Conservation (phyloP, 1,140 invertebrate species). For the Drosophila prosaltans region DNA sequence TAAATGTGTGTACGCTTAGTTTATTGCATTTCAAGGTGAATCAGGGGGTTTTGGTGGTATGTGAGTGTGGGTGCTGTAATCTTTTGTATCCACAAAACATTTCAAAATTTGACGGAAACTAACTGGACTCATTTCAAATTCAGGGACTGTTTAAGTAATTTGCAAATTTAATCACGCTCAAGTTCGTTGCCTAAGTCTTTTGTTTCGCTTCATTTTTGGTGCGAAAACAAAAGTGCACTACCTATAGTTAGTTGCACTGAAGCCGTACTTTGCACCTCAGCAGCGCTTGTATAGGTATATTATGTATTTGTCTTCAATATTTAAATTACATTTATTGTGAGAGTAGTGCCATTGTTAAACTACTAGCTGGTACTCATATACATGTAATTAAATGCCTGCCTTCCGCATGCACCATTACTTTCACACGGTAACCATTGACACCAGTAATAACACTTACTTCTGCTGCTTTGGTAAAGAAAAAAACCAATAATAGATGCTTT, state of each 20-base stretch:
- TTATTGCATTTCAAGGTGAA: conserved; percentile 59
- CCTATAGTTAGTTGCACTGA: conserved; percentile 34
- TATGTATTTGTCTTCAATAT: conserved; percentile 27
- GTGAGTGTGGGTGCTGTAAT: conserved; percentile 16
- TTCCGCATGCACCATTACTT: conserved; percentile 59
- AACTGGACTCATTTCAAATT: conserved; percentile 38
- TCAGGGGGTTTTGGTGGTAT: conserved; percentile 27
- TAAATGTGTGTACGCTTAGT: conserved; percentile 29
- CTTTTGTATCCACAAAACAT: conserved; percentile 32
- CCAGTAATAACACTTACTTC: not conserved
- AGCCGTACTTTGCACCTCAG: conserved; percentile 55
- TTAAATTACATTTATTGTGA: conserved; percentile 48
- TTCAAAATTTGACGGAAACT: conserved; percentile 49
- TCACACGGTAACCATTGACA: conserved; percentile 61
- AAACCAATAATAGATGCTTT: conserved; percentile 12
- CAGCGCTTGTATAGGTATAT: not conserved
- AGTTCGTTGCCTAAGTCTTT: conserved; percentile 65
- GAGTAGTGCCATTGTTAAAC: conserved; percentile 27
- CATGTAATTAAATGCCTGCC: conserved; percentile 63
- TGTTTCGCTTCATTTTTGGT: conserved; percentile 33
- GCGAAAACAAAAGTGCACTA: conserved; percentile 67
- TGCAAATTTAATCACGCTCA: conserved; percentile 46
- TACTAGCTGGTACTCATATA: conserved; percentile 25
- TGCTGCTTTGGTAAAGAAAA: not conserved
- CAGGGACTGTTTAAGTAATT: conserved; percentile 31